Conservation (phyloP, 2,888 invertebrate species). For the Leucophora obtusa region DNA sequence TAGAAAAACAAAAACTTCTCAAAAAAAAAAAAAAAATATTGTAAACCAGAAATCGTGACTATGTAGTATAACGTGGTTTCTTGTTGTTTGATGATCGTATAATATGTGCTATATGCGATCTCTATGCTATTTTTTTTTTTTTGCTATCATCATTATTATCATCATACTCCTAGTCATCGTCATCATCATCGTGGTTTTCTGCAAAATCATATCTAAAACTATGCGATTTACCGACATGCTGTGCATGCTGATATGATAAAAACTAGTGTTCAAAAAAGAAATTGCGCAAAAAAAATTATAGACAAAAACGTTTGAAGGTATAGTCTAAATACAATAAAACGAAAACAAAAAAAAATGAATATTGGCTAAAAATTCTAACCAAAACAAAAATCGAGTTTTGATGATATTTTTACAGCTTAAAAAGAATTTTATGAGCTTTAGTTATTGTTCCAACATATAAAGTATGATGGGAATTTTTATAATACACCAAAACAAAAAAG, state of each 20-base stretch:
- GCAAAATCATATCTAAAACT: conserved; percentile 63
- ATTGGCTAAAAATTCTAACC: conserved; percentile 16
- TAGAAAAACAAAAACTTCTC: conserved; percentile 14
- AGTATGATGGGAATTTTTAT: conserved; percentile 74
- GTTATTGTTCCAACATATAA: conserved; percentile 71
- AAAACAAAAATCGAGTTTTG: conserved; percentile 63
- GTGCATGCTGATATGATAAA: conserved; percentile 61
- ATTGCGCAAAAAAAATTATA: conserved; percentile 34
- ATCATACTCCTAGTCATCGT: conserved; percentile 32
- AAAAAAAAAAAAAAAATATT: conserved; percentile 50
- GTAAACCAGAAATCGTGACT: conserved; percentile 64
- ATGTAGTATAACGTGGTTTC: conserved; percentile 64
- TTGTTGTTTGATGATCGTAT: conserved; percentile 57
- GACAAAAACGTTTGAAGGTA: conserved; percentile 6
- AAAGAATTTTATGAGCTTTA: conserved; percentile 76
- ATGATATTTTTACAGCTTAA: conserved; percentile 78
- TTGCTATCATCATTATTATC: conserved; percentile 42
- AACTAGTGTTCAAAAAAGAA: conserved; percentile 47
- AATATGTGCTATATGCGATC: conserved; percentile 58
- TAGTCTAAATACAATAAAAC: conserved; percentile 6
- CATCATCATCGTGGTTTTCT: conserved; percentile 45
- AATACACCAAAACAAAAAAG: too few relatives aligned
- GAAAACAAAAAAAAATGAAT: conserved; percentile 33
- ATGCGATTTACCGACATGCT: conserved; percentile 64
- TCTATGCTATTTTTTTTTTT: conserved; percentile 35